Evolutionary conservation across 2,797 vertebrate species (phyloP).

Genomic region (Geotrypetes seraphini): DNA sequence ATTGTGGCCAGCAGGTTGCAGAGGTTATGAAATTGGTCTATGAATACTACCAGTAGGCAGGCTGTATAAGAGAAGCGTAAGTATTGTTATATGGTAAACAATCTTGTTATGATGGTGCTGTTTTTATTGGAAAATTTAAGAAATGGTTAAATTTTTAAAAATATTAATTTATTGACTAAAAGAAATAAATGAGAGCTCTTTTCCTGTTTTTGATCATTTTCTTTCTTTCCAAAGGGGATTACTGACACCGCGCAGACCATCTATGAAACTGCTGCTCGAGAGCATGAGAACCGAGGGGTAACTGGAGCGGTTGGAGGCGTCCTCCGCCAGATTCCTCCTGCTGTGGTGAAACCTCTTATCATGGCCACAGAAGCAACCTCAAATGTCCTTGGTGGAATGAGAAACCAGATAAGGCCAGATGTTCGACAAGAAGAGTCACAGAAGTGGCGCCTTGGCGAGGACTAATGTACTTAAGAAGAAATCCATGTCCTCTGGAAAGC

Average conservation of each 20-base stretch:
- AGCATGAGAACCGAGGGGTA: slow-evolving; percentile 92
- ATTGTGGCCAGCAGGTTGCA: no score
- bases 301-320: slow-evolving; percentile 93
- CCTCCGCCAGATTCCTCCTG: slow-evolving; percentile 88
- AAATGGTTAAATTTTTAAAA: no score
- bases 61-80: no score
- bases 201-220: not conserved
- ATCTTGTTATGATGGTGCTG: no score
- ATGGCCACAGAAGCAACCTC: slow-evolving; percentile 95
- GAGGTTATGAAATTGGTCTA: no score
- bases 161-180: no score
- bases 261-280: slow-evolving; percentile 89
- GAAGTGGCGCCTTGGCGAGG: slow-evolving; percentile 86
- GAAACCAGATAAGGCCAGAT: slow-evolving; percentile 94
- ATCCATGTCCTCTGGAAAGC: no score
- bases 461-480: no score
- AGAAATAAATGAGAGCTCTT: not conserved
- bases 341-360: slow-evolving; percentile 89
- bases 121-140: no score
- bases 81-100: no score
- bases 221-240: slow-evolving; percentile 64
- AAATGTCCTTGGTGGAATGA: slow-evolving; percentile 92
- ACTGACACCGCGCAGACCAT: slow-evolving; percentile 92
- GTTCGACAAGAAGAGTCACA: slow-evolving; percentile 94
- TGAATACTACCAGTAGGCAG: no score